These are phyloP conservation scores for Dasysyrphus albostriatus DNA, from an alignment of 2,888 invertebrate genomes.

Conservation along the genomic window DNA sequence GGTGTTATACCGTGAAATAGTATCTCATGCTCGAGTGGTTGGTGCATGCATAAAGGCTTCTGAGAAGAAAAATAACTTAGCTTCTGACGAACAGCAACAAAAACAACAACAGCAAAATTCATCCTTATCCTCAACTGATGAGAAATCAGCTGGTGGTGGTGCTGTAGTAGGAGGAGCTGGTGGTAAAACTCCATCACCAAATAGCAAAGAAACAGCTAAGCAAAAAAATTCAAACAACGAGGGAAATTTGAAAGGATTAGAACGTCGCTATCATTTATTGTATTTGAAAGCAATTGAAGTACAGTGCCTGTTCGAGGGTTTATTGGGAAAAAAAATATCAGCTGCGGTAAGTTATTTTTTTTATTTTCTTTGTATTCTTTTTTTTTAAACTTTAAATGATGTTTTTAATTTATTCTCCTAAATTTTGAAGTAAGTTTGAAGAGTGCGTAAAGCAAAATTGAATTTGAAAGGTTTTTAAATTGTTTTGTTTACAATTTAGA, in stretches of 20 bases:
- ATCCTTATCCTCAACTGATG: constrained; percentile 79
- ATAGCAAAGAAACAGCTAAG: constrained; percentile 78
- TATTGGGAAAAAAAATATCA: constrained; percentile 88
- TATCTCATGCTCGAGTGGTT: constrained; percentile 95
- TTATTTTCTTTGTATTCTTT: constrained; percentile 1
- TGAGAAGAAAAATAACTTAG: constrained; percentile 83
- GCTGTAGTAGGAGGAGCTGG: constrained; percentile 11
- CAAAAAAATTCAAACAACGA: constrained; percentile 77
- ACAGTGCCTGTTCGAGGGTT: constrained; percentile 95
- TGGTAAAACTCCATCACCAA: constrained; percentile 78
- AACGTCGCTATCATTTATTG: constrained; percentile 95
- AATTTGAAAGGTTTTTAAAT: constrained; percentile 6
- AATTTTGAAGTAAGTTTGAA: not conserved
- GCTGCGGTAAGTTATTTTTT: constrained; percentile 85
- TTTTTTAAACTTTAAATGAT: no score
- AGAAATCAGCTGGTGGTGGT: constrained; percentile 54
- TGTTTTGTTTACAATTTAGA: not conserved
- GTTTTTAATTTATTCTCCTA: not conserved
- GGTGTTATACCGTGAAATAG: constrained; percentile 96
- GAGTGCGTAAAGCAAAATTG: not conserved
- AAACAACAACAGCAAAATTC: constrained; percentile 77
- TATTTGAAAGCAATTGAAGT: constrained; percentile 95
- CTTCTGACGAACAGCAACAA: constrained; percentile 77
- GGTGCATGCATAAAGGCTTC: constrained; percentile 90
- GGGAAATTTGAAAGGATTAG: constrained; percentile 86